Evolutionary conservation across 2,113 vertebrate genomes (phyloP).

Genomic region (Stictonetta naevosa): DNA sequence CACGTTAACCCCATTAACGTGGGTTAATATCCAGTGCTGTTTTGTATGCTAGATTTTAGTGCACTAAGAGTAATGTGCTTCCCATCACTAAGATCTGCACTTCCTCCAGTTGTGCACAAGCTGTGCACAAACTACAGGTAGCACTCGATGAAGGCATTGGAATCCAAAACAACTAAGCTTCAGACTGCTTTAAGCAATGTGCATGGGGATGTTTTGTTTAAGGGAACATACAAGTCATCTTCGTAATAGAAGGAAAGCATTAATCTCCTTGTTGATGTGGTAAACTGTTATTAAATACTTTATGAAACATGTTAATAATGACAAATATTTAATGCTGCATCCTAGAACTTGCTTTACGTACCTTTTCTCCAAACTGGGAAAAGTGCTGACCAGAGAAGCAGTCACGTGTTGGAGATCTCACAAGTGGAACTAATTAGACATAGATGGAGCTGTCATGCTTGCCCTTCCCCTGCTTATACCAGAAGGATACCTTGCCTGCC

Average conservation of each 20-base stretch:
- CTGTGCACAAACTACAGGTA: not conserved
- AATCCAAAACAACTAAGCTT: not conserved
- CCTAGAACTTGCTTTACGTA: accelerated
- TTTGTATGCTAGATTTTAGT: not conserved
- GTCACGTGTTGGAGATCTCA: not conserved
- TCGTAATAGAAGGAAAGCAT: accelerated
- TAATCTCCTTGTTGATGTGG: not conserved
- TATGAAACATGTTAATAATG: not conserved
- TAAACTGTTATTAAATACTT: not conserved
- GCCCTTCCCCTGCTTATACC: not conserved
- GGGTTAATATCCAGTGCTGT: not conserved
- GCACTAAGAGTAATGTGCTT: not conserved
- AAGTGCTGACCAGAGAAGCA: not conserved
- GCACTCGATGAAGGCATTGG: not conserved
- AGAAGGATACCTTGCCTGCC: not conserved
- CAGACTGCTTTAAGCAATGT: not conserved
- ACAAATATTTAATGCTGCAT: not conserved
- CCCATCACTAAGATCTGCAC: not conserved
- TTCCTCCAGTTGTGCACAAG: not conserved
- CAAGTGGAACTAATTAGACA: not conserved
- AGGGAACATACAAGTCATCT: not conserved
- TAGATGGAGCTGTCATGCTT: not conserved
- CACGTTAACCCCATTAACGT: not conserved
- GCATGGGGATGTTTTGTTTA: not conserved
- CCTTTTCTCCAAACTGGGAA: not conserved